Evolutionary conservation across 2,797 vertebrate species (phyloP).

Genomic region (Fistularia tabacaria): DNA sequence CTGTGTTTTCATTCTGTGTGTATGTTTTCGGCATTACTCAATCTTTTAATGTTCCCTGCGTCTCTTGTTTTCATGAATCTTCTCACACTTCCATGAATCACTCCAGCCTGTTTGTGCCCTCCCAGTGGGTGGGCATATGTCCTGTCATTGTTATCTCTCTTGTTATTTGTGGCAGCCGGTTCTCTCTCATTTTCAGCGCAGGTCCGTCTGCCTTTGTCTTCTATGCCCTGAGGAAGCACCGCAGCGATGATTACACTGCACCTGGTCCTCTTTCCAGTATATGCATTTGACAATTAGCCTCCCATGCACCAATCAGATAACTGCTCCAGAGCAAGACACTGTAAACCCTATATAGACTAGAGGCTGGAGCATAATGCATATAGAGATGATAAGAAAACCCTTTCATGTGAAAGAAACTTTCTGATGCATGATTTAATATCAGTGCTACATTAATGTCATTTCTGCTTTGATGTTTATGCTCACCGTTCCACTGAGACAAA

Average conservation of each 20-base stretch:
- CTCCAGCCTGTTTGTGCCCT: constrained; percentile 46
- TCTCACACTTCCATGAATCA: constrained; percentile 36
- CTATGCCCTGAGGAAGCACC: constrained; percentile 49
- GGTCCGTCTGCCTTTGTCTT: constrained; percentile 69
- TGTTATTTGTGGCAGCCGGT: constrained; percentile 70
- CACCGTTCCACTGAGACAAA: constrained; percentile 45
- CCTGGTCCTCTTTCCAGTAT: constrained; percentile 58
- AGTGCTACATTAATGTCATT: constrained; percentile 49
- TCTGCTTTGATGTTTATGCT: constrained; percentile 64
- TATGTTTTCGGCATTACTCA: constrained; percentile 1
- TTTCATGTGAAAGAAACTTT: constrained; percentile 57
- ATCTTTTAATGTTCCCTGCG: neutral
- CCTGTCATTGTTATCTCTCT: constrained; percentile 51
- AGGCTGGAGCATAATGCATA: constrained; percentile 48
- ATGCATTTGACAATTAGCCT: constrained; percentile 54
- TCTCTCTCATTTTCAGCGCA: constrained; percentile 64
- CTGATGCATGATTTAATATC: constrained; percentile 62
- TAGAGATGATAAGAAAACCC: constrained; percentile 27
- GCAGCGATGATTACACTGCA: constrained; percentile 56
- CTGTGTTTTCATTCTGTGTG: neutral
- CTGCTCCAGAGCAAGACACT: constrained; percentile 42
- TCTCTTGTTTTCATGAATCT: constrained; percentile 20
- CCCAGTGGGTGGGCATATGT: constrained; percentile 62
- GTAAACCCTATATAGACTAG: constrained; percentile 47
- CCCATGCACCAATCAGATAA: constrained; percentile 21